Evolutionary conservation across 2,888 invertebrate species (phyloP).

Genomic region (Hirtodrosophila duncani): DNA sequence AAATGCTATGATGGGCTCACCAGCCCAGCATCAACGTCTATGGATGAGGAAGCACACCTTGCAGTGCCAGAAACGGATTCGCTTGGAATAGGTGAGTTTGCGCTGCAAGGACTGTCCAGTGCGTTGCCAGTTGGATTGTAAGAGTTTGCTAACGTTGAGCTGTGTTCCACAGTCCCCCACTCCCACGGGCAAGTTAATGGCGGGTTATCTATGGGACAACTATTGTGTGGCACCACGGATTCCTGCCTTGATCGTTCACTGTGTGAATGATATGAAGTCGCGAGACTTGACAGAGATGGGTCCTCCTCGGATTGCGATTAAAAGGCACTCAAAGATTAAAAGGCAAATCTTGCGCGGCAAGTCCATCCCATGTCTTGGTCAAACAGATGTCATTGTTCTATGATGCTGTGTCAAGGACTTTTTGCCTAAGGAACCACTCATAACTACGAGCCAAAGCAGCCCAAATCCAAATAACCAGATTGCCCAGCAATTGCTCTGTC

Average conservation of each 20-base stretch:
- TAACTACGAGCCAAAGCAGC: conserved; percentile 89
- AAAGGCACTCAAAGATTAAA: conserved; percentile 90
- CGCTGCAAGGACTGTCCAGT: conserved; percentile 92
- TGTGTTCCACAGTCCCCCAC: conserved; percentile 88
- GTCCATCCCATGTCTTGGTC: conserved; percentile 87
- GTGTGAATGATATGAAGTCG: conserved; percentile 95
- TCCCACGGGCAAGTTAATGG: conserved; percentile 81
- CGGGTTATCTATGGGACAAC: conserved; percentile 91
- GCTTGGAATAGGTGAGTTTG: conserved; percentile 89
- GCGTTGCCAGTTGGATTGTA: conserved; percentile 91
- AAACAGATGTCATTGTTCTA: conserved; percentile 90
- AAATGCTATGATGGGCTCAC: conserved; percentile 61
- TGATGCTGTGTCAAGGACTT: conserved; percentile 98
- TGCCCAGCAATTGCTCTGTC: conserved; percentile 79
- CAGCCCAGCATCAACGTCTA: conserved; percentile 62
- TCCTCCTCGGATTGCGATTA: conserved; percentile 93
- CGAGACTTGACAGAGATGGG: conserved; percentile 93
- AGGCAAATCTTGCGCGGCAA: conserved; percentile 91
- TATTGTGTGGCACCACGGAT: conserved; percentile 94
- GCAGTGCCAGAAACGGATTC: conserved; percentile 81
- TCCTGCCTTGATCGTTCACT: conserved; percentile 95
- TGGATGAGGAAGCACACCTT: conserved; percentile 79
- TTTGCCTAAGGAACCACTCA: conserved; percentile 93
- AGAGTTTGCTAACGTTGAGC: conserved; percentile 88
- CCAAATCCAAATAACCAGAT: conserved; percentile 81